Evolutionary conservation across 2,113 vertebrate species (phyloP), one percentile per base, ranked within the genome.

Genomic region (Oncorhynchus nerka): DNA sequence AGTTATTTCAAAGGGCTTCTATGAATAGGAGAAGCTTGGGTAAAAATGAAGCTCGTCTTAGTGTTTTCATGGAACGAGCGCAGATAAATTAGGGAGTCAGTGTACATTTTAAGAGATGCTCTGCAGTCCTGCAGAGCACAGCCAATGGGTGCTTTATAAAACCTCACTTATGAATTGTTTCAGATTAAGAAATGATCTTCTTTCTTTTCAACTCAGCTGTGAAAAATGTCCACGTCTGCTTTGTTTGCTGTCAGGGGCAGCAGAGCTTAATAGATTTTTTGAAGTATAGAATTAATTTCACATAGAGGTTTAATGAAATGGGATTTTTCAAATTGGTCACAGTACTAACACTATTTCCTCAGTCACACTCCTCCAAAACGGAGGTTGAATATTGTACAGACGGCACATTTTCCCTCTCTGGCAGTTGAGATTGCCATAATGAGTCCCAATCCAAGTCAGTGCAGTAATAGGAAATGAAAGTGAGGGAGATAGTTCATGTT

Each of bases 251-350:
- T 87, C 78, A 86, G 88, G 82, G 86, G 85, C 83, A 90, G 86
- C 88, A 90, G 86, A 90, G 84, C 80, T 70, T 89, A 93, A 93
- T 89, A 88, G 87, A 89, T 90, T 92, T 89, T 90, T 89, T 87
- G 68, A 87, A 89, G 84, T 84, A 84, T 83, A 85, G 83, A 88
- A 89, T 89, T 86, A 85, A 91, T 91, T 91, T 90, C 74, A 83
- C 82, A 84, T 83, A 80, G 70, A 76, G 71, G 86, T 69, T 79
- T 76, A 87, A 74, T 83, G 81, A 84, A 81, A 82, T 86, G 57
- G 68, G 74, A 77, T 81, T 68, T 75, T 83, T 79, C 68, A 80
- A 81, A 87, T 75, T 75, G 75, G 64, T 71, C 49, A 59, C 39
- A 75, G 73, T 49, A 32, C 57, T 70, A 64, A 68, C 48, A 66